Evolutionary conservation across 2,113 vertebrate genomes (phyloP), one percentile per base, ranked within the genome.

Genomic region (Nothobranchius furzeri): DNA sequence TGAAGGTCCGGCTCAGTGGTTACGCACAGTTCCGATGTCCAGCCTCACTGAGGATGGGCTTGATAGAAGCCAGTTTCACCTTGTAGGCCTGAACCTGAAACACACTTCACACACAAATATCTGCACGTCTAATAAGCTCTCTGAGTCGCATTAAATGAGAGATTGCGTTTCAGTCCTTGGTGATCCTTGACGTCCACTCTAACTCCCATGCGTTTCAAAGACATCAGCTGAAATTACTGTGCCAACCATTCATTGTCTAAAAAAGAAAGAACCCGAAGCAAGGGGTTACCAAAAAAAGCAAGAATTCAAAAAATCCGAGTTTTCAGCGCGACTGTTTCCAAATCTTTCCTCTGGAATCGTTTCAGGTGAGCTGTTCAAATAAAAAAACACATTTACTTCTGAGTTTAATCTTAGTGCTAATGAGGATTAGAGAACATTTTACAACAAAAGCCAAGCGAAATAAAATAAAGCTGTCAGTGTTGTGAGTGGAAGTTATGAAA

Each of bases 111-210:
- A n/a, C n/a, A 76, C 70, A 78, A 85, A 83, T 82, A 73, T 78
- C 60, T 82, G 64, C 51, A 61, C 51, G 51, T 76, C 85, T 66
- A 79, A 60, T 56, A 61, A 64, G 63, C 75, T 78, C 58, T 64
- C 82, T 82, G 78, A 86, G 85, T 87, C 87, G 89, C 73, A 87
- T 85, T 80, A 82, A 85, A 75, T 50, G 47, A 50, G 45, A 48
- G 82, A 88, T 91, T 83, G 78, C 58, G 73, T 93, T 91, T 90
- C 91, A 87, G 58, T 73, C 60, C 30, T 68, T 51, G 73, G 63
- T 70, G 77, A 84, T 78, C 68, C 67, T 67, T 73, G 64, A 63
- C 60, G 53, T 62, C 54, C 40, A 68, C 70, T 60, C 56, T 54
- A 30, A 30, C 30, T 30, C 30, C 30, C 83, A 79, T 70, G 64